Evolutionary conservation across 2,797 vertebrate species (phyloP), one percentile per base, ranked within the genome.

Genomic region (Xenentodon cancila): DNA sequence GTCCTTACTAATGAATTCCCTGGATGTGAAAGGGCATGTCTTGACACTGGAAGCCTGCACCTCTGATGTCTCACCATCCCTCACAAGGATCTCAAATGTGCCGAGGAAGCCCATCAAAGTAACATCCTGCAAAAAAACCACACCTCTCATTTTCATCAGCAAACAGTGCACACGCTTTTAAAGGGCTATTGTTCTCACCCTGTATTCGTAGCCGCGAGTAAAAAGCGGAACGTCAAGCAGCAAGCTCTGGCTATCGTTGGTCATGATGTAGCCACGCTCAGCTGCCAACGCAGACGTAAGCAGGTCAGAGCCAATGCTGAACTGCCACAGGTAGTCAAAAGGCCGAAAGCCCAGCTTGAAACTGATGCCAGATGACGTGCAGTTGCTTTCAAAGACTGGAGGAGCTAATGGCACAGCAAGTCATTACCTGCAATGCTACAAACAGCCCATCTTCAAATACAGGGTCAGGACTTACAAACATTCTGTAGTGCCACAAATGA

Each of bases 1-100:
- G 51, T 6, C n/a, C 76, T 91, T 91, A 94, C 94, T 48, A 56
- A 94, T 89, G 37, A 94, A 73, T 68, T 92, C 88, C n/a, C 59
- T 17, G 0, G 87, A 52, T 8, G 45, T 64, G 80, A 94, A 94
- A 3, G 1, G 80, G 64, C 92, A 95, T 1, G 84, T 85, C 72
- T 90, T 42, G 0, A 81, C 77, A 5, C 90, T 72, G 0, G 84
- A 87, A 13, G 85, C 59, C 58, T 79, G 69, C 18, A 80, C 81
- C 9, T 85, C 71, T n/a, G 84, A 73, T 0, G 90, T 93, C 51
- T 65, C 80, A 2, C 7, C 34, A 80, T 93, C 75, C 48, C 75
- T 86, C 50, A 94, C 54, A 1, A 75, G 43, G 57, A 95, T 63
- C 51, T 92, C 88, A 84, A 94, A 94, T 0, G 84, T 86, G 37